Percentiles rank a stretch among this genome's conserved stretches.
Evolutionary conservation across 2,113 vertebrate genomes (phyloP).

Genomic region (Zosterops borbonicus): DNA sequence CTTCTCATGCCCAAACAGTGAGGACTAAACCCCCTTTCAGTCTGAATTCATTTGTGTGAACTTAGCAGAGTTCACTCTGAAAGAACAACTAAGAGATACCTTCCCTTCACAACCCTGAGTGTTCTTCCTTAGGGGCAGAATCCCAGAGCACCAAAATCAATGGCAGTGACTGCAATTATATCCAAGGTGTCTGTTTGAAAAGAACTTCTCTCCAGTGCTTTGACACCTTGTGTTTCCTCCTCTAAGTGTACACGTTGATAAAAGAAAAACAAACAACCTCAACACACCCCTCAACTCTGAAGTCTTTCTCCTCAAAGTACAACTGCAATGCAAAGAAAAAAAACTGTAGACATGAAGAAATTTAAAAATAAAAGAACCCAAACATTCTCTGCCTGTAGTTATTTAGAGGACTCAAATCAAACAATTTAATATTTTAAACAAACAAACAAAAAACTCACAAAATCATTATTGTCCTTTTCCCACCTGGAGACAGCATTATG

Average conservation of each 20-base stretch:
- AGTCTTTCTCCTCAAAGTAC: background rate
- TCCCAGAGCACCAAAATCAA: background rate
- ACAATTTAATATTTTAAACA: background rate
- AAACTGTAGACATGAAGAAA: background rate
- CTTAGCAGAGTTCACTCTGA: background rate
- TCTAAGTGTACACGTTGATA: background rate
- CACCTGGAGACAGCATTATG: background rate
- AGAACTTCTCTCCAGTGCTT: background rate
- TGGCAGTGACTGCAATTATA: background rate
- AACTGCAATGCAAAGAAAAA: background rate
- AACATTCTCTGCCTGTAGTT: background rate
- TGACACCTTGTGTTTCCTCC: background rate
- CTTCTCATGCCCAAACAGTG: background rate
- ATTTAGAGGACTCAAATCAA: background rate
- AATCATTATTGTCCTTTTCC: background rate
- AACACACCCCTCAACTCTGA: background rate
- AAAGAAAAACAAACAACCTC: background rate
- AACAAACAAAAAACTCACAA: background rate
- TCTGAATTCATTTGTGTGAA: background rate
- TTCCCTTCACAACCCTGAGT: background rate
- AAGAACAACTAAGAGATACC: background rate
- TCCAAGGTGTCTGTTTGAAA: background rate
- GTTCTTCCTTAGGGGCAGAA: background rate
- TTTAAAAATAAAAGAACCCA: background rate
- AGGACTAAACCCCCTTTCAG: background rate